Conservation (phyloP, 2,113 vertebrate species). For the Apistogramma diplotaenia region DNA sequence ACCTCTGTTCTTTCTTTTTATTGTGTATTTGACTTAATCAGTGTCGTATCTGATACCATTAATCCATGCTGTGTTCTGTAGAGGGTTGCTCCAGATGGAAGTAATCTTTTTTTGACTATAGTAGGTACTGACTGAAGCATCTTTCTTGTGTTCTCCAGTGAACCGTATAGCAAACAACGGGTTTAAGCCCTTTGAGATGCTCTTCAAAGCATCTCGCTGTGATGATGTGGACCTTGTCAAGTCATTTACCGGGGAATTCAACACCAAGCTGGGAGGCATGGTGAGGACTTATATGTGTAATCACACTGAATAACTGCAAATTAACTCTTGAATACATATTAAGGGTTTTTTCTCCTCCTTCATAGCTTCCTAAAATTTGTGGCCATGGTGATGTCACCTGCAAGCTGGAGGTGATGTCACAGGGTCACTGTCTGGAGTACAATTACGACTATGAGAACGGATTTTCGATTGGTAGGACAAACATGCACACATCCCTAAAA, state of each 20-base stretch:
- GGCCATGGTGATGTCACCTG: slow-evolving; percentile 88
- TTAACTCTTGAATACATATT: not conserved
- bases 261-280: slow-evolving; percentile 86
- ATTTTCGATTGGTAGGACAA: slow-evolving; percentile 88
- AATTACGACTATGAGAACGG: slow-evolving; percentile 98
- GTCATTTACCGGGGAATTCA: slow-evolving; percentile 88
- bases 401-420: slow-evolving; percentile 86
- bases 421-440: slow-evolving; percentile 93
- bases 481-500: not conserved
- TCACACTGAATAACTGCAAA: not conserved
- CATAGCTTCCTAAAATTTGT: slow-evolving; percentile 92
- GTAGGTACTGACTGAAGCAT: not conserved
- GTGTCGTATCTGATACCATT: not conserved
- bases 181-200: slow-evolving; percentile 95
- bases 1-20: not conserved
- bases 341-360: slow-evolving; percentile 1
- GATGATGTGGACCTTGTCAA: slow-evolving; percentile 87
- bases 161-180: slow-evolving; percentile 95
- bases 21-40: not conserved
- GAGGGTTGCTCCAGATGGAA: not conserved
- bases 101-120: not conserved
- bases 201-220: slow-evolving; percentile 92
- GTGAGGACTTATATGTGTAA: slow-evolving; percentile 67
- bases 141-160: slow-evolving; percentile 72
- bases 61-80: not conserved